Evolutionary conservation across 2,113 vertebrate species (phyloP), one percentile per base, ranked within the genome.

Genomic region (Aphyosemion australe): DNA sequence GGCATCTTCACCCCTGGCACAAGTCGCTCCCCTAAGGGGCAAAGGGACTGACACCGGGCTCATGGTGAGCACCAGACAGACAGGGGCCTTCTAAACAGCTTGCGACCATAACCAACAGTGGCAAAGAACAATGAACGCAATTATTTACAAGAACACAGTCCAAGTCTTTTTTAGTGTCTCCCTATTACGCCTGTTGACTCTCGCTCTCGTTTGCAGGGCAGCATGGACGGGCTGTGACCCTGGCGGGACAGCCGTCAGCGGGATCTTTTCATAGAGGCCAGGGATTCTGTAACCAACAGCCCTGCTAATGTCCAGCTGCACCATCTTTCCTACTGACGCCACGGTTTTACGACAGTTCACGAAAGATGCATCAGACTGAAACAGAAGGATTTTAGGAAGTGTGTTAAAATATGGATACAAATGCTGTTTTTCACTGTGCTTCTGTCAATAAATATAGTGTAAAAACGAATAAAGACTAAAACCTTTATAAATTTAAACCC

Each of bases 51-150:
- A 90, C 89, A 90, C 84, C 62, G 43, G 82, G 79, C 83, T 80
- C 89, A 78, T 89, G 85, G 87, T 83, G 88, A 83, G 92, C 90
- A 83, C 85, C 91, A 93, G 92, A 93, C 92, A 93, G 89, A 92
- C 88, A 90, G 92, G 90, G 90, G 92, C 90, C 91, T 87, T 90
- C 75, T 83, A 91, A 92, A 92, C 92, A 93, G 92, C 92, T 93
- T 93, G 92, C 90, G 82, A 91, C 90, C 91, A 90, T 83, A 90
- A 91, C 88, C 83, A 87, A 88, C 89, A 90, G 90, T 75, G 89
- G 79, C 87, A 69, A 62, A 77, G 88, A 87, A 93, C 91, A 93
- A 93, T 91, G 87, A 84, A 87, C 41, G 80, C 87, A 92, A 92
- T 93, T 92, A 93, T 92, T 90, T 88, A 90, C 88, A 87, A 88